Conservation (phyloP, 1,140 invertebrate species). For the Achatina immaculata region DNA sequence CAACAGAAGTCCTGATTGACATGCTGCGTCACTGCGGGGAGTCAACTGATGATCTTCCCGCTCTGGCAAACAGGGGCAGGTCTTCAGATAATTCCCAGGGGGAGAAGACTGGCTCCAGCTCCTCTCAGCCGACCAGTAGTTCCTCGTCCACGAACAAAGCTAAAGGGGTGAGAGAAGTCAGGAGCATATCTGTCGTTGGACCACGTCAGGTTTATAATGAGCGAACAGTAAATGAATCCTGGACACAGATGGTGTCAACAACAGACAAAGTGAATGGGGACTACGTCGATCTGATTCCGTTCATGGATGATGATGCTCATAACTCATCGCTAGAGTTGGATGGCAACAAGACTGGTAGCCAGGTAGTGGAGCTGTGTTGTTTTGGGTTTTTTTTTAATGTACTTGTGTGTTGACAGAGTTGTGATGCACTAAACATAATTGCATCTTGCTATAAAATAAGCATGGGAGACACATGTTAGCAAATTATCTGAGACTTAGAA, state of each 20-base stretch:
- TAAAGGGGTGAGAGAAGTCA: neutral
- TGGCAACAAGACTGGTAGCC: conserved; percentile 44
- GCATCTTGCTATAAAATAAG: neutral
- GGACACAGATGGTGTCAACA: conserved; percentile 66
- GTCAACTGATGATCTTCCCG: conserved; percentile 48
- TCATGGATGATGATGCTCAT: conserved; percentile 65
- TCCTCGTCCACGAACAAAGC: neutral
- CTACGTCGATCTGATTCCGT: conserved; percentile 68
- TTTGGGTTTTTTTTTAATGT: too few species aligned
- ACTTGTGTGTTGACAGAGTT: too few species aligned
- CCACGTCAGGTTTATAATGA: neutral
- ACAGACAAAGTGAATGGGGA: conserved; percentile 66
- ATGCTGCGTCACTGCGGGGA: conserved; percentile 58
- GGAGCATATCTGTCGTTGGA: neutral
- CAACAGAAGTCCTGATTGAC: conserved; percentile 55
- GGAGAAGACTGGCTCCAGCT: neutral
- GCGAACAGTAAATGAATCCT: conserved; percentile 57
- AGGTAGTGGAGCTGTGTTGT: conserved; percentile 22
- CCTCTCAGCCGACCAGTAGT: neutral
- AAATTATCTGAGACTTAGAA: too few species aligned
- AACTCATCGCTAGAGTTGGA: conserved; percentile 57
- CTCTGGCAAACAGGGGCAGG: conserved; percentile 32
- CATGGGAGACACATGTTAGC: too few species aligned
- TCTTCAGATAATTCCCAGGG: conserved; percentile 12
- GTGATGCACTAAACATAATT: too few species aligned